A percentile compares a stretch with the other conserved stretches of the same genome.
Evolutionary conservation across 2,797 vertebrate species (phyloP).

Genomic region (Vespertilio murinus): DNA sequence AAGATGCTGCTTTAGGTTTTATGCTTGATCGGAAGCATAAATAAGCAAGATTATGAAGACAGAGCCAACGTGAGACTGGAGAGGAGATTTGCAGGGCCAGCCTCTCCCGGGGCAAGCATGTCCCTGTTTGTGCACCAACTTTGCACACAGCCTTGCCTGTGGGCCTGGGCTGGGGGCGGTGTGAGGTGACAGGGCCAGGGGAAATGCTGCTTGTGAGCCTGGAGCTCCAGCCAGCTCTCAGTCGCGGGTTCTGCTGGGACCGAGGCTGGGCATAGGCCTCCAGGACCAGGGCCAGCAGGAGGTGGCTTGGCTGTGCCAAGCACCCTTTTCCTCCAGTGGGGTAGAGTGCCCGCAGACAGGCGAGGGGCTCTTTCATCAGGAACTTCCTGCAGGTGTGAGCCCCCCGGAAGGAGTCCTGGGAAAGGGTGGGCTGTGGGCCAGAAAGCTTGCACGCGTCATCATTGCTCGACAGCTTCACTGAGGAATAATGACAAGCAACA

Average conservation of each 20-base stretch:
- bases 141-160: too few species aligned
- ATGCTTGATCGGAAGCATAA: background rate
- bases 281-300: background rate
- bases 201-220: background rate
- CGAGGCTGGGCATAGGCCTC: background rate
- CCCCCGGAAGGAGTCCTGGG: background rate
- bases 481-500: background rate
- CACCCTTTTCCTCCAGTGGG: background rate
- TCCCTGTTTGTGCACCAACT: background rate
- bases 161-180: background rate
- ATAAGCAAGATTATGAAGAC: background rate
- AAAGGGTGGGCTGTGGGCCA: background rate
- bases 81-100: background rate
- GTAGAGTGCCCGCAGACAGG: background rate
- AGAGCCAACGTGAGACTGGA: background rate
- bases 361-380: background rate
- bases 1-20: background rate
- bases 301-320: background rate
- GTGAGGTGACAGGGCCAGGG: background rate
- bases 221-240: too few species aligned
- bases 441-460: fast-evolving
- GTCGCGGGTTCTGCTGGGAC: background rate
- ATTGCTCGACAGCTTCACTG: background rate
- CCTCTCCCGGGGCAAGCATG: background rate
- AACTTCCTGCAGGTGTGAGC: background rate